phyloP scores from a whole-genome alignment of 2,113 vertebrate genomes.

The Tauraco erythrolophus region DNA sequence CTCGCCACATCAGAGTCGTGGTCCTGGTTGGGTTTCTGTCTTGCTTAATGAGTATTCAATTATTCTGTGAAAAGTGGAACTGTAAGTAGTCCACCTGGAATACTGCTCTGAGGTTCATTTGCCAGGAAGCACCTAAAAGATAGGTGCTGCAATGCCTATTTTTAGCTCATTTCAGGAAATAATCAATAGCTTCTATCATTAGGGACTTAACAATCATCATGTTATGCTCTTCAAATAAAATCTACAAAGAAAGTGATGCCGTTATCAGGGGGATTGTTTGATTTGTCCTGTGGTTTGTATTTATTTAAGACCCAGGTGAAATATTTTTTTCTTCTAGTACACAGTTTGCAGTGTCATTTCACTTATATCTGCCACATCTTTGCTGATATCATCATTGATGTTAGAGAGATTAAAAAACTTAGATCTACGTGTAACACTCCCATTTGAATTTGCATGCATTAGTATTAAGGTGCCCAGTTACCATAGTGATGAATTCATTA shows the following conservation, averaged over 20 bases:
- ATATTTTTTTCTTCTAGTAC: not conserved
- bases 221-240: not conserved
- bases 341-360: not conserved
- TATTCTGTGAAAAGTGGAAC: not conserved
- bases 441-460: not conserved
- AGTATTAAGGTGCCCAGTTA: not conserved
- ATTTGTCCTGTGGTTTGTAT: not conserved
- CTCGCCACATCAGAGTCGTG: not conserved
- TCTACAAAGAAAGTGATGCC: not conserved
- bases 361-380: not conserved
- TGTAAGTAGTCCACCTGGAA: not conserved
- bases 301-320: not conserved
- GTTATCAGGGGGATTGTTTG: not conserved
- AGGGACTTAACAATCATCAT: not conserved
- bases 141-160: not conserved
- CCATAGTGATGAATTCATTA: not conserved
- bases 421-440: not conserved
- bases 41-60: constrained; percentile 11
- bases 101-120: constrained; percentile 9
- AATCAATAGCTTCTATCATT: not conserved
- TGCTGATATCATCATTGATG: not conserved
- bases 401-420: not conserved
- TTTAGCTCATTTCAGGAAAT: not conserved
- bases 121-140: not conserved
- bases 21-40: not conserved